phyloP scores from a whole-genome alignment of 1,140 invertebrate genomes.

The Cyclina sinensis region DNA sequence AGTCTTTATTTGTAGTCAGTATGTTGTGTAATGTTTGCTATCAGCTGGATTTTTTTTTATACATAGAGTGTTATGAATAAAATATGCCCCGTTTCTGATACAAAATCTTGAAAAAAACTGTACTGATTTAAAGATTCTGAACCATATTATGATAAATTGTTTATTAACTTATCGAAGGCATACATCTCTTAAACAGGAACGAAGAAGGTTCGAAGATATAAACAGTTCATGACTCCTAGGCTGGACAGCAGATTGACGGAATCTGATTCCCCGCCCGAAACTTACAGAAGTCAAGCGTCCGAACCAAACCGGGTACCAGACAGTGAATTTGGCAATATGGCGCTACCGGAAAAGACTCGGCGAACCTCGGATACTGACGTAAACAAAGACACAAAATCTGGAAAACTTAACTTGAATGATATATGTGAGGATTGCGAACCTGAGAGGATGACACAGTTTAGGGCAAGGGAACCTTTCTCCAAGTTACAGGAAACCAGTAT shows the following conservation, averaged over 20 bases:
- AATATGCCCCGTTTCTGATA: neutral
- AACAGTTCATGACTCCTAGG: slow-evolving; percentile 47
- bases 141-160: no score
- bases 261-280: slow-evolving; percentile 19
- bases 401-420: neutral
- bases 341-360: neutral
- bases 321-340: no score
- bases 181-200: no score
- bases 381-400: neutral
- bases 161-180: no score
- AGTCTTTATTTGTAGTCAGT: no score
- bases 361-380: neutral
- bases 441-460: neutral
- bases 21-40: no score
- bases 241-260: neutral
- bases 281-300: slow-evolving; percentile 7
- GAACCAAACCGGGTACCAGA: neutral
- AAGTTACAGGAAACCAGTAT: neutral
- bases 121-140: no score
- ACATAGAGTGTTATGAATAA: no score
- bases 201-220: slow-evolving; percentile 10
- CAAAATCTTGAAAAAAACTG: neutral
- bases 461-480: neutral
- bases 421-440: neutral
- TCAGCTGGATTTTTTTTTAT: no score